A percentile compares a stretch with the other conserved stretches of the same genome.
Evolutionary conservation across 2,797 vertebrate species (phyloP).

Genomic region (Fringilla coelebs): DNA sequence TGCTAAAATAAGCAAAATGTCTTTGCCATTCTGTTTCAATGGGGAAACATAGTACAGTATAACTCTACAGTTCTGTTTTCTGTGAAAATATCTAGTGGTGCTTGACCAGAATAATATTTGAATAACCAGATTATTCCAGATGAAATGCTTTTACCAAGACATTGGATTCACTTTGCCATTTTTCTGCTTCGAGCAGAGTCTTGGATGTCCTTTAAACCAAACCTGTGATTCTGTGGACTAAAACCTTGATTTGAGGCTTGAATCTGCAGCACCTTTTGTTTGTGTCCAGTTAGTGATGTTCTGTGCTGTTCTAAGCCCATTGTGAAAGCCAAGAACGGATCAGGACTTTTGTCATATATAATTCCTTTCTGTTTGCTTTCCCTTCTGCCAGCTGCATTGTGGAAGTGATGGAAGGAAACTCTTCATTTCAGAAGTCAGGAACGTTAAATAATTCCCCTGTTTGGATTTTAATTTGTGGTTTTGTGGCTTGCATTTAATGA

Average conservation of each 20-base stretch:
- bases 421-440: neutral
- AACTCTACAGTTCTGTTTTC: neutral
- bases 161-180: neutral
- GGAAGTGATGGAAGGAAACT: neutral
- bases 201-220: neutral
- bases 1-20: neutral
- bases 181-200: neutral
- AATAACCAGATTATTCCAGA: neutral
- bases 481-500: neutral
- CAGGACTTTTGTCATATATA: neutral
- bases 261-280: neutral
- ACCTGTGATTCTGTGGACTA: neutral
- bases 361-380: neutral
- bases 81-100: neutral
- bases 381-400: neutral
- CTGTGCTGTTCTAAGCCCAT: neutral
- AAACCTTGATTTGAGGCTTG: neutral
- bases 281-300: neutral
- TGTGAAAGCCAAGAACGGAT: neutral
- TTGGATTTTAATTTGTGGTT: neutral
- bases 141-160: neutral
- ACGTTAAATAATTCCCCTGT: neutral
- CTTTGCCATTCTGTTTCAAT: neutral
- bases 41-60: neutral
- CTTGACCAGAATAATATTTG: neutral